Conservation (phyloP, 2,888 invertebrate species). For the Melanostoma mellinum region DNA sequence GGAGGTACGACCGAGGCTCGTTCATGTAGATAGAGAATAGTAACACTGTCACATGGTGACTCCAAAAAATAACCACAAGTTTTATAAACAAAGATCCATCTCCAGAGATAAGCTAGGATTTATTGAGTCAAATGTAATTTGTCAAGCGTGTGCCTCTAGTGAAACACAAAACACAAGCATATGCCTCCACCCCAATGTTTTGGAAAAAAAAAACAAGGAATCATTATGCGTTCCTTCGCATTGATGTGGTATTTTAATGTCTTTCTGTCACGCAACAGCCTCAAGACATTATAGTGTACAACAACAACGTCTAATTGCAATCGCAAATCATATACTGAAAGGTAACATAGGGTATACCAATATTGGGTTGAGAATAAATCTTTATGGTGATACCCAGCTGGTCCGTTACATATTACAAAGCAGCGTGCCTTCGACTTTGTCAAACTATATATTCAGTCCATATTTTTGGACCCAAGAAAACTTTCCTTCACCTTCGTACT, state of each 20-base stretch:
- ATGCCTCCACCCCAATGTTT: not conserved
- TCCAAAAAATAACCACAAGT: no score
- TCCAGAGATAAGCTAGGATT: constrained; percentile 17
- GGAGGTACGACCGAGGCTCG: no score
- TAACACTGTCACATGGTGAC: no score
- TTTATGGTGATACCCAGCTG: constrained; percentile 34
- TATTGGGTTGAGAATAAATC: constrained; percentile 23
- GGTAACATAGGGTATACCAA: constrained; percentile 32
- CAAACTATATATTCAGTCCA: not conserved
- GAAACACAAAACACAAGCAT: constrained; percentile 7
- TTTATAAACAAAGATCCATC: no score
- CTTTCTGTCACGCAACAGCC: constrained; percentile 40
- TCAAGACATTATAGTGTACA: constrained; percentile 24
- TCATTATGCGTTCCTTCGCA: not conserved
- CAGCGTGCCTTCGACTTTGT: not conserved
- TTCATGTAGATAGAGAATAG: no score
- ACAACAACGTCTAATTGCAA: constrained; percentile 34
- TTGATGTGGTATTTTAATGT: constrained; percentile 15
- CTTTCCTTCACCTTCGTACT: no score
- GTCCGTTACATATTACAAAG: not conserved
- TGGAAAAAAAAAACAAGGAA: constrained; percentile 9
- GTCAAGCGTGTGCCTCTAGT: constrained; percentile 56
- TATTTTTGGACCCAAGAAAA: constrained; percentile 5
- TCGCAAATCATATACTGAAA: constrained; percentile 52
- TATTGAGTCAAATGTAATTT: constrained; percentile 50